Evolutionary conservation across 2,888 invertebrate genomes (phyloP), one percentile per base, ranked within the genome.

Genomic region (Acrocyrtus sp.): DNA sequence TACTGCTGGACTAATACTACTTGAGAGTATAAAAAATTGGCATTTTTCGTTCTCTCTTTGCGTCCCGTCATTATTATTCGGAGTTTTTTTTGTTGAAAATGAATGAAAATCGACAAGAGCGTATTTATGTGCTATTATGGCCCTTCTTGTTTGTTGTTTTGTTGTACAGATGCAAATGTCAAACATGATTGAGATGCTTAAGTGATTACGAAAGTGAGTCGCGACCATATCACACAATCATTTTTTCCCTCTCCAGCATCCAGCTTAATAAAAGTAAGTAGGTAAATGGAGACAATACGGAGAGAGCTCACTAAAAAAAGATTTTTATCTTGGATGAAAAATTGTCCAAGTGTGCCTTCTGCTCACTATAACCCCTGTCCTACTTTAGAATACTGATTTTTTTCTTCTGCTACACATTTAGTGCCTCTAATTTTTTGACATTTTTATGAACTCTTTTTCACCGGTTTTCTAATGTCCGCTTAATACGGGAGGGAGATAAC

Each of bases 271-370:
- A n/a, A n/a, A n/a, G n/a, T n/a, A n/a, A 34, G 5, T 57, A 53
- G 73, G 56, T 73, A 62, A 62, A 29, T 56, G 50, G 17, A 50
- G 34, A 72, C 56, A 45, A 27, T 56, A 61, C 43, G 51, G 45
- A 62, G 34, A 45, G 43, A 63, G n/a, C n/a, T n/a, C n/a, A n/a
- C n/a, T n/a, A 67, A 50, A 57, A 51, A 73, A 74, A 77, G 73
- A 75, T 75, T 68, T 54, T 77, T 78, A 78, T 78, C 78, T 67
- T 21, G 70, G 72, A 77, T 78, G 74, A 78, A 75, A 77, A 75
- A 78, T 78, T 77, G 78, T 74, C 76, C 75, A 74, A 75, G 78
- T 78, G 78, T 78, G 78, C 74, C 74, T 75, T 68, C 72, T 76
- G 73, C 63, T 76, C 76, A 58, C 72, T 60, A 43, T 57, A 43